These are phyloP conservation scores for Myotis planiceps DNA, from an alignment of 2,797 vertebrate species.

Conservation along the genomic window DNA sequence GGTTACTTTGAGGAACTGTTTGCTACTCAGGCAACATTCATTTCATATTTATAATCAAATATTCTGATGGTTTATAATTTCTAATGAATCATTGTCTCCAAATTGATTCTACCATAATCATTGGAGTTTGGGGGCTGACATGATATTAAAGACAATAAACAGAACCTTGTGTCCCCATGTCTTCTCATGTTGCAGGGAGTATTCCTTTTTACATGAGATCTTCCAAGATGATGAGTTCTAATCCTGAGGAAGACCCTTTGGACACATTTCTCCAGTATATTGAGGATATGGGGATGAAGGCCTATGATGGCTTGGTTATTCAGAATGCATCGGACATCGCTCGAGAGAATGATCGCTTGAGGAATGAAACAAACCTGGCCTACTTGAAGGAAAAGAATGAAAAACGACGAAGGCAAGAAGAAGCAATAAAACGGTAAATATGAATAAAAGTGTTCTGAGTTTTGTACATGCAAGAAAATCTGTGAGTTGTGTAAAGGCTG, in stretches of 20 bases:
- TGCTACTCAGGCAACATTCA: neutral
- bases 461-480: neutral
- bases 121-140: conserved; percentile 57
- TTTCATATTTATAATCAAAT: neutral
- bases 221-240: conserved; percentile 96
- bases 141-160: neutral
- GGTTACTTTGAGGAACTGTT: neutral
- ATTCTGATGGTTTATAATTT: neutral
- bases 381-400: conserved; percentile 98
- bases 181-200: conserved; percentile 88
- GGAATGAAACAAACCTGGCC: conserved; percentile 96
- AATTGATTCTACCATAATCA: neutral
- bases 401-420: conserved; percentile 97
- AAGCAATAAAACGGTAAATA: conserved; percentile 97
- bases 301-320: conserved; percentile 95
- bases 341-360: conserved; percentile 93
- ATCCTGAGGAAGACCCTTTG: conserved; percentile 94
- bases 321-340: conserved; percentile 95
- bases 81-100: neutral
- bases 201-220: conserved; percentile 88
- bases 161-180: conserved; percentile 45
- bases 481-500: neutral
- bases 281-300: conserved; percentile 97
- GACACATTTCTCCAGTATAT: conserved; percentile 96
- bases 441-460: neutral